Base-by-base conservation (phyloP, 37 sponge, comb jelly and placozoan genomes). In the Ephydatia muelleri region DNA sequence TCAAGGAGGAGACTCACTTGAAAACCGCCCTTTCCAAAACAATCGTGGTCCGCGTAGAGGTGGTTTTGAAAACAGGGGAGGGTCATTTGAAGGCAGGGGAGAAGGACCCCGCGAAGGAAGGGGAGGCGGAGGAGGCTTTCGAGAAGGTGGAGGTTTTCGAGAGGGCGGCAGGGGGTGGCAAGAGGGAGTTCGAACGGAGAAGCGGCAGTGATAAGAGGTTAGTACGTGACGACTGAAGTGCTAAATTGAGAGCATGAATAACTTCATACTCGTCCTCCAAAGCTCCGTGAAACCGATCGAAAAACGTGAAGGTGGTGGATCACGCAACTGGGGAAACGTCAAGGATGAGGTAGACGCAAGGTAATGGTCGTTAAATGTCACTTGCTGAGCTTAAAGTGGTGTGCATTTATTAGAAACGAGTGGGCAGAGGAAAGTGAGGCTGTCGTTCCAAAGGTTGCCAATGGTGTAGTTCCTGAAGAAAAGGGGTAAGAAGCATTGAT, bases 171-270 rank as follows among this genome's bases (percentile, higher is more conserved):
- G 85, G 27, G 81, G n/a, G 84, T 49, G 95, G 95, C 49, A 95
- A 95, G 71, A 84, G 96, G 38, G 96, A 95, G 86, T 95, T 91
- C 73, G 96, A 95, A 25, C 72, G 96, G 66, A 73, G 95, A 67
- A 93, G 94, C 79, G 96, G 96, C 48, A 93, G 91, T 37, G 94
- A 92, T 73, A 90, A 88, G 76, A 95, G 86, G 96, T 93, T 27
- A 49, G 80, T 21, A 35, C 35, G 57, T 29, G 49, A 43, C 36
- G 3, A 6, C 38, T 19, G 68, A 27, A 19, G 75, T 0, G 28
- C 34, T 28, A 48, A 49, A 12, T 38, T 69, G 28, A 19, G 40
- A n/a, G 13, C 57, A 13, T 30, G 36, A 28, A 74, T 26, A 3
- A 75, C 16, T 4, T 2, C 28, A 11, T 49, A 14, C 28, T 34